Percentiles rank a stretch among this genome's conserved stretches.
phyloP scores from a whole-genome alignment of 2,113 vertebrate species.

The Equus quagga region DNA sequence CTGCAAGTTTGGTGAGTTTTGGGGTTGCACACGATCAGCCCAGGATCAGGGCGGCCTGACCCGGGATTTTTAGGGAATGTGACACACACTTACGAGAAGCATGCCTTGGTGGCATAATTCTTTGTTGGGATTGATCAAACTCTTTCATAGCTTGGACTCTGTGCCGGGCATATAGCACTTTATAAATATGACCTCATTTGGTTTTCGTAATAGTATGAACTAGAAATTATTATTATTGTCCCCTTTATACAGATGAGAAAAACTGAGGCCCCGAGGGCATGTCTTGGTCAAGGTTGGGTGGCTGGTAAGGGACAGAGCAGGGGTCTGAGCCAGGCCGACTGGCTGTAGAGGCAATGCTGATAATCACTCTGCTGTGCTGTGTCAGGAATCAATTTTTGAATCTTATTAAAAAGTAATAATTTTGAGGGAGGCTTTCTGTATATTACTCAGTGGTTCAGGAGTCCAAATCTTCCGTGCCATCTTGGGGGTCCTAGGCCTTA shows the following conservation, averaged over 20 bases:
- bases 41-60: neutral
- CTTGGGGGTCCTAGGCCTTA: neutral
- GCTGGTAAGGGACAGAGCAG: neutral
- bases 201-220: neutral
- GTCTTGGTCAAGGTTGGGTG: neutral
- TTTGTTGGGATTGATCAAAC: neutral
- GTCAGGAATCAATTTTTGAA: neutral
- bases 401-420: neutral
- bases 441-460: neutral
- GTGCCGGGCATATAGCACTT: neutral
- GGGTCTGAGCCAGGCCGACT: neutral
- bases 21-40: accelerated
- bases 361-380: neutral
- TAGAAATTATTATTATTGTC: neutral
- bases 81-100: neutral
- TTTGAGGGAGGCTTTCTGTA: neutral
- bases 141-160: neutral
- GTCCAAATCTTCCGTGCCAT: neutral
- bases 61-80: neutral
- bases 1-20: neutral
- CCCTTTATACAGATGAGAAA: neutral
- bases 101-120: neutral
- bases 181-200: neutral
- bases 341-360: neutral
- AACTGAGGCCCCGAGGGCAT: neutral